Base-by-base conservation (phyloP, 2,797 vertebrate genomes). In the Myiotriccus ornatus region DNA sequence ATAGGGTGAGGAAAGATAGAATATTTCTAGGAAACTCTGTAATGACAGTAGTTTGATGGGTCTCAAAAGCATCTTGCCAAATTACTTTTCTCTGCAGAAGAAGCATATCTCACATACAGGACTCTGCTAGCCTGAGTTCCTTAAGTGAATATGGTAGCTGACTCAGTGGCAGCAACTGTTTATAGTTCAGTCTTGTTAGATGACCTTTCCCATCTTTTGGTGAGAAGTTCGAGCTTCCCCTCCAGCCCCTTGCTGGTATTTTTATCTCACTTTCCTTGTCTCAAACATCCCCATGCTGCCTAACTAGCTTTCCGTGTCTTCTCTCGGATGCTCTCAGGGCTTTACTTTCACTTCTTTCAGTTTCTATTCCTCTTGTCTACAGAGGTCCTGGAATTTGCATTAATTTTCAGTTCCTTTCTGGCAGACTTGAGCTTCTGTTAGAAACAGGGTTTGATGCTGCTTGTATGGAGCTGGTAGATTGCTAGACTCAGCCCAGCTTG, bases 281-380 rank as follows among this genome's bases (percentile, higher is more conserved):
- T 56, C 25, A 77, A 76, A 19, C n/a, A 28, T 88, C 11, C 5
- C 11, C 0, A 0, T 0, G 3, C 50, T 73, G 47, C 65, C 21
- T 85, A 24, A 30, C 7, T 27, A 19, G 6, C 53, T 87, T 13
- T 24, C 24, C 39, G 63, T 35, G 20, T 70, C 25, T 62, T 39
- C 16, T 37, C 43, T 68, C 32, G 28, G 16, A 32, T 65, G 74
- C 2, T 1, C 1, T 18, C 19, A 55, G 74, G n/a, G 39, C 39
- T 89, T 74, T 71, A 17, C n/a, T 76, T 94, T 47, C 9, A 25
- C 39, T 81, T 73, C 34, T 91, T 19, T 77, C 32, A 14, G 71
- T 95, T 93, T 94, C 57, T 84, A 0, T 89, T 94, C 35, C 75
- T 53, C 43, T 67, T 62, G 39, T 35, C 49, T 76, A 8, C 3